These are phyloP conservation scores for Ambastaia sidthimunki DNA, from an alignment of 2,797 vertebrate genomes.

Conservation along the genomic window DNA sequence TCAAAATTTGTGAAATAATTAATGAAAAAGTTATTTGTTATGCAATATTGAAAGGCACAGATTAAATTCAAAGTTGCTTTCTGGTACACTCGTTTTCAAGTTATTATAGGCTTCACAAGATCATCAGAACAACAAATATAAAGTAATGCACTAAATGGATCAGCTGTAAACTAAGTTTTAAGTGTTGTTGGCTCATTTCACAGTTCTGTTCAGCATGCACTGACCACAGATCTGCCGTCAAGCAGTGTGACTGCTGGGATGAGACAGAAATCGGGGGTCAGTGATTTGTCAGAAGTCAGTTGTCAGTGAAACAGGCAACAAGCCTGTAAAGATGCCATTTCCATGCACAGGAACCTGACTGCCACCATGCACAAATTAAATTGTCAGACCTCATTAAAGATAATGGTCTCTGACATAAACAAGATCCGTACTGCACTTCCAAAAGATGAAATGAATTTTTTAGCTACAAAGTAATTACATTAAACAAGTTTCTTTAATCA, in stretches of 20 bases:
- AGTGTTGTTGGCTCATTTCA: not conserved
- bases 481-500: slow-evolving; percentile 75
- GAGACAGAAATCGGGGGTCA: slow-evolving; percentile 23
- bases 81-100: slow-evolving; percentile 1
- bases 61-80: slow-evolving; percentile 3
- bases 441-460: slow-evolving; percentile 75
- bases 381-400: slow-evolving; percentile 74
- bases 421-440: slow-evolving; percentile 66
- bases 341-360: slow-evolving; percentile 53
- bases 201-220: not conserved
- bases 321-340: slow-evolving; percentile 15
- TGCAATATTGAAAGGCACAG: slow-evolving; percentile 3
- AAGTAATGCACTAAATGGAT: not conserved
- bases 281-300: slow-evolving; percentile 10
- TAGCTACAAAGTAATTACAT: slow-evolving; percentile 78
- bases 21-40: slow-evolving; percentile 1
- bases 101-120: not conserved
- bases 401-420: slow-evolving; percentile 73
- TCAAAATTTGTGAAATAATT: not conserved
- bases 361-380: slow-evolving; percentile 62
- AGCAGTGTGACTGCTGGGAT: not conserved
- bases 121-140: not conserved
- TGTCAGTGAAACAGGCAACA: slow-evolving; percentile 17
- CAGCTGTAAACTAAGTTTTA: not conserved
- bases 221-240: not conserved